These are phyloP conservation scores for Lithophane leautieri DNA, from an alignment of 2,888 invertebrate genomes.

Conservation along the genomic window DNA sequence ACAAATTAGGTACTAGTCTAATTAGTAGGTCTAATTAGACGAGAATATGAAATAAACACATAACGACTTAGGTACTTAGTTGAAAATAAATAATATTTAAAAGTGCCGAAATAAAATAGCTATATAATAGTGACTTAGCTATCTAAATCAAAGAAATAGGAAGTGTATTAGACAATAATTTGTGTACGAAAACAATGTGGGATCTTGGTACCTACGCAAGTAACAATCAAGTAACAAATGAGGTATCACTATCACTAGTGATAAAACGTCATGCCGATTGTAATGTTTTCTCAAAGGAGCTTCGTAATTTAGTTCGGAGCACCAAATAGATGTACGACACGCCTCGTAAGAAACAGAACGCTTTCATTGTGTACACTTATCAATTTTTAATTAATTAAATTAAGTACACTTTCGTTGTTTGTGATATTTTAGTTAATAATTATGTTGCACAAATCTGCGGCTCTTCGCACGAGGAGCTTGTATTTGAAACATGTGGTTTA, in stretches of 20 bases:
- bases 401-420: constrained; percentile 54
- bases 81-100: background rate
- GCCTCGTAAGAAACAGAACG: constrained; percentile 74
- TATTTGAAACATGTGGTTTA: constrained; percentile 77
- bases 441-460: constrained; percentile 83
- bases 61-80: background rate
- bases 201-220: constrained; percentile 28
- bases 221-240: constrained; percentile 61
- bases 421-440: constrained; percentile 62
- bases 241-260: constrained; percentile 71
- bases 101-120: background rate
- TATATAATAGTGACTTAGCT: background rate
- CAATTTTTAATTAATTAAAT: constrained; percentile 67
- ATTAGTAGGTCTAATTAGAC: background rate
- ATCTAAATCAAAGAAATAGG: constrained; percentile 1
- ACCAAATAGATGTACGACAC: constrained; percentile 72
- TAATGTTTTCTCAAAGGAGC: constrained; percentile 77
- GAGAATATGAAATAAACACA: background rate
- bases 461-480: constrained; percentile 77
- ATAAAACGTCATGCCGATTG: constrained; percentile 77
- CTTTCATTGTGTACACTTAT: constrained; percentile 68
- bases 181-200: constrained; percentile 36
- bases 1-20: background rate
- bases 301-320: constrained; percentile 64
- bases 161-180: constrained; percentile 17